Base-by-base conservation (phyloP, 2,113 vertebrate genomes). In the Coregonus clupeaformis region DNA sequence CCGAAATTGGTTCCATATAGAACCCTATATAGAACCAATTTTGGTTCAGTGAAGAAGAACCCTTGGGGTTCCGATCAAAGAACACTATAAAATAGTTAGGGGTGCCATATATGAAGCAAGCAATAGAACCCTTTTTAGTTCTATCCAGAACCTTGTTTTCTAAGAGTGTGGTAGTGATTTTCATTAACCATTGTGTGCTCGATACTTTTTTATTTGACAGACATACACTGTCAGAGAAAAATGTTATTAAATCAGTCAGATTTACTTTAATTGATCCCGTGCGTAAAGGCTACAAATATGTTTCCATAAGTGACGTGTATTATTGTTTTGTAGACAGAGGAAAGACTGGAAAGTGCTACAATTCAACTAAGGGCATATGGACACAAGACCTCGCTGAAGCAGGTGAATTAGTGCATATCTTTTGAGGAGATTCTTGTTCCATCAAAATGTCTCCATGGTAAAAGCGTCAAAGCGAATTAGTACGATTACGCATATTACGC, bases 391-490 rank as follows among this genome's bases (percentile, higher is more conserved):
- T 14, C 20, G 20, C 65, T 6, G 65, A 67, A 20, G 65, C 14
- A 67, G 65, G 65, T 67, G 24, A 65, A 30, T 16, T 16, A 64
- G 13, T 25, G 25, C 63, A 29, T 65, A 2, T 29, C 2, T 20
- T 67, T 20, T 18, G 20, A 32, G 30, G 29, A 65, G 45, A 70
- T 42, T 69, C 24, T 69, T 74, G 25, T 70, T 75, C 47, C 47
- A 62, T 65, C 49, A 60, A 71, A 25, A 66, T 16, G 62, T 71
- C 18, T 72, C 72, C 32, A 42, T 42, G 55, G 60, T 32, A 68
- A 72, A 66, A 72, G 29, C 45, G 47, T 65, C 27, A 65, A 14
- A 63, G n/a, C 72, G 16, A 5, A 20, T n/a, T 5, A 32, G 14
- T 9, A 47, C 16, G 9, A 18, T 16, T 9, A 20, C 2, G 65